phyloP scores from a whole-genome alignment of 2,888 invertebrate species.

The Polymixis flavicincta region DNA sequence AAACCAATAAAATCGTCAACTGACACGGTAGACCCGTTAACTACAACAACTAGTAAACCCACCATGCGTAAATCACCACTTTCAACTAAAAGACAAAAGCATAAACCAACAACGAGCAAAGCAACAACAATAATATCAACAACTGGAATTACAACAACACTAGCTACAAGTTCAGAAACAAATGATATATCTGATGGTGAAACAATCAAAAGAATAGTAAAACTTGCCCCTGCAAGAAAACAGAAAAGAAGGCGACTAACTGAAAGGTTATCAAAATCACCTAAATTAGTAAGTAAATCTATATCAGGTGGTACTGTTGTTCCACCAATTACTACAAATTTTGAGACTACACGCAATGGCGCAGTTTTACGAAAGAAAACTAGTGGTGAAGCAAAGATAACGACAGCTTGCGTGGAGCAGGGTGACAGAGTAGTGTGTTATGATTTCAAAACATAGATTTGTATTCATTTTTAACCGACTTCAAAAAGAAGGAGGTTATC shows the following conservation, averaged over 20 bases:
- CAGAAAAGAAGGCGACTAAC: neutral
- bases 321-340: neutral
- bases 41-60: neutral
- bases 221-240: neutral
- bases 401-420: slow-evolving; percentile 75
- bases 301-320: neutral
- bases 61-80: neutral
- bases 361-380: slow-evolving; percentile 1
- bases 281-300: slow-evolving; percentile 4
- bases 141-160: neutral
- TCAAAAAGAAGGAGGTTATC: too few species aligned
- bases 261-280: slow-evolving; percentile 4
- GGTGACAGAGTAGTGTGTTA: slow-evolving; percentile 77
- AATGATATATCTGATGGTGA: slow-evolving; percentile 28
- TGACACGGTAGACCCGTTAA: neutral
- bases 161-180: slow-evolving; percentile 9
- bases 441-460: slow-evolving; percentile 47
- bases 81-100: neutral
- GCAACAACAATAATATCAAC: neutral
- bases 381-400: neutral
- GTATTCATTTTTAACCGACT: neutral
- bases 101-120: slow-evolving; percentile 12
- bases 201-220: slow-evolving; percentile 3
- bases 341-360: neutral
- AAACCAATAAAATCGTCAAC: neutral